Evolutionary conservation across 2,113 vertebrate genomes (phyloP), one percentile per base, ranked within the genome.

Genomic region (Cyanistes caeruleus): DNA sequence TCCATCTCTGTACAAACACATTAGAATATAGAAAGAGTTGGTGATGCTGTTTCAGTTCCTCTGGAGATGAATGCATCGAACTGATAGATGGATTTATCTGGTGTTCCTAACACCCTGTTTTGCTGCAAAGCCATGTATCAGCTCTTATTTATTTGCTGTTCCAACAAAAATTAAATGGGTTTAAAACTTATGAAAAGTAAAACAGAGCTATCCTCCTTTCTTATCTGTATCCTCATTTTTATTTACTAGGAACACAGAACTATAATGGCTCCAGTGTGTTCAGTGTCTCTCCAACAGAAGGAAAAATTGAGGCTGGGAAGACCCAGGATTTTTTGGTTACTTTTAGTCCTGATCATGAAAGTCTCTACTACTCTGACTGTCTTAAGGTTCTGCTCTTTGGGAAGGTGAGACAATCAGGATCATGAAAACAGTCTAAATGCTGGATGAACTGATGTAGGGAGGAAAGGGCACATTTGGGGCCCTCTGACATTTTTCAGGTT

Each of bases 341-440:
- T 63, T 99, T 99, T 97, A 98, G 98, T 28, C 99, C 99, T 1
- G 99, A 99, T 73, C 99, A 99, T 7, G 97, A 98, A 24, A 99
- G 98, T 86, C 96, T 98, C 22, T 97, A 98, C 97, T 99, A 98
- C 60, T 98, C 98, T 0, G 99, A 99, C 96, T 44, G 22, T n/a
- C 97, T 99, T 48, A 98, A 89, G 31, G 93, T 99, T 76, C 88
- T 99, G 87, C 98, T 99, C 78, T 98, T 97, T 8, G 98, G 97
- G 88, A 98, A 98, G 98, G 99, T 99, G 84, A 73, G 87, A n/a
- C 37, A 23, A 7, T 37, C 25, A 6, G 33, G 49, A 60, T 35
- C 7, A 19, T 20, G 41, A 12, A 27, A 75, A 30, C 18, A 23
- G 1, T 15, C 9, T 13, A 15, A 72, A 39, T 21, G 16, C 17